Base-by-base conservation (phyloP, 2,113 vertebrate genomes). In the Orycteropus afer region DNA sequence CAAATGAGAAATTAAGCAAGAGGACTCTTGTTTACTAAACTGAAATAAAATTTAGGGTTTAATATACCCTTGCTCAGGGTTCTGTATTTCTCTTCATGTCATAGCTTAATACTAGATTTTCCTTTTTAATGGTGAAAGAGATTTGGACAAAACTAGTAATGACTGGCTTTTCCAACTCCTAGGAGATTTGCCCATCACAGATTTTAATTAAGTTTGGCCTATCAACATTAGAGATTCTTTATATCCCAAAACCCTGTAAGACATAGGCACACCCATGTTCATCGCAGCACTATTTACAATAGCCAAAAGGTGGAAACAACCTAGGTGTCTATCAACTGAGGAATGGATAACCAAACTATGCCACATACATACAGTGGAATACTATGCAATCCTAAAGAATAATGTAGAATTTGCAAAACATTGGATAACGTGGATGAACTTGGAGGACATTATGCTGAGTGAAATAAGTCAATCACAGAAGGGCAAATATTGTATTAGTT, bases 1-100 rank as follows among this genome's bases (percentile, higher is more conserved):
- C 29, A 57, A 45, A n/a, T 32, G 53, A 91, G n/a, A 89, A 29
- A 91, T 69, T 9, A 71, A 73, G 82, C 65, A 94, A 77, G 69
- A 84, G n/a, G 2, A 55, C 45, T 79, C n/a, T 76, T 65, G 12
- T 80, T 87, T 90, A 63, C 53, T 69, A 29, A 87, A 4, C 55
- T 47, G 51, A 87, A 95, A 78, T 63, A 65, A 89, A 91, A 86
- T 18, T 53, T 42, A 91, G 34, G 32, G 76, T 73, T 92, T 71
- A 51, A 47, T 61, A 51, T 57, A 61, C 32, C 22, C 91, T 82
- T 82, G 37, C 14, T 23, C 40, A 57, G 32, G 18, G 12, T 12
- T 42, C 61, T 86, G 5, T 89, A 40, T 76, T 91, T 89, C 45
- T 67, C 63, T 82, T 95, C 17, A 78, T 40, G 47, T 42, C 76